Base-by-base conservation (phyloP, 2,113 vertebrate species). In the Laticauda laticaudata region DNA sequence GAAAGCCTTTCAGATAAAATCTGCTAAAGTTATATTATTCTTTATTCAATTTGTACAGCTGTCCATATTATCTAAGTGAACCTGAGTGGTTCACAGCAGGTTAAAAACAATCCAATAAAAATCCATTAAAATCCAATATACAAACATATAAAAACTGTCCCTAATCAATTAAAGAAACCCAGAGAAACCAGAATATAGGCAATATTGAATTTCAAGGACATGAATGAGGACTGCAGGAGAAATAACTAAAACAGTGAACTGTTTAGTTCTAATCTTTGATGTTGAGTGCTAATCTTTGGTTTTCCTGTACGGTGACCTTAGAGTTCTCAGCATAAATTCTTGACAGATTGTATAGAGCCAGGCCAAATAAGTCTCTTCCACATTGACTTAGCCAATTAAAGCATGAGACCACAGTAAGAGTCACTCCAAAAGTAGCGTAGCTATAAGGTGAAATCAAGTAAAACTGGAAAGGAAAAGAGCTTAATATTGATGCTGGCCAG, bases 301-400 rank as follows among this genome's bases (percentile, higher is more conserved):
- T 92, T 86, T 92, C 93, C 92, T 93, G 53, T 55, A 92, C 93
- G 90, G 43, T 9, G 8, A 51, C 48, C 48, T 51, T 51, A 51
- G 48, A 89, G 59, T 90, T 0, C 88, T 91, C 53, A 91, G 93
- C 29, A 64, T 64, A n/a, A 64, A 64, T 64, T 26, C 61, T 64
- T 4, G 61, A 64, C 26, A 11, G 2, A n/a, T 11, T 64, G 11
- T 14, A 8, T 1, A 14, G 29, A 3, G 11, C 10, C 61, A 64
- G 61, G 61, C 3, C 61, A n/a, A n/a, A 5, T n/a, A 11, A 2
- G 8, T 9, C 45, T 87, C 23, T 87, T 43, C 48, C 86, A 87
- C 24, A 12, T 15, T 53, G 4, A 87, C 14, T 48, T 26, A 4
- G 23, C 11, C 26, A 64, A 64, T 4, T 53, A 29, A 24, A 53